Conservation (phyloP, 2,113 vertebrate species). For the Lepus americanus region DNA sequence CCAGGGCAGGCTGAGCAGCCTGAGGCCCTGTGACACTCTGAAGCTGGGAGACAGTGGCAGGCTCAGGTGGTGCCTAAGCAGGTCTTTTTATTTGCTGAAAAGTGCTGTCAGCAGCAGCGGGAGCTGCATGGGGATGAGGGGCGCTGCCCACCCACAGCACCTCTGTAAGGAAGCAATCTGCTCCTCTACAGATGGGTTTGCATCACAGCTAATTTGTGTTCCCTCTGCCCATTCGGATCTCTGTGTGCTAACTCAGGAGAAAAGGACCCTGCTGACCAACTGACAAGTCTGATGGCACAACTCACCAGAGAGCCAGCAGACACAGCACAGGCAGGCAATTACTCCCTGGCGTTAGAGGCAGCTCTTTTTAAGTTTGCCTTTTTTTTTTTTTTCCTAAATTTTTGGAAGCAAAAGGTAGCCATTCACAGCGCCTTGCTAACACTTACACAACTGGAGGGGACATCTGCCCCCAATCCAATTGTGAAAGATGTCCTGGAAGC, state of each 20-base stretch:
- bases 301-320: constrained; percentile 29
- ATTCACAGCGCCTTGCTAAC: constrained; percentile 40
- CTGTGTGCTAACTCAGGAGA: constrained; percentile 16
- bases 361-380: constrained; percentile 32
- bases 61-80: neutral
- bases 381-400: neutral
- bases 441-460: constrained; percentile 58
- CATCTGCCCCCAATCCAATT: constrained; percentile 40
- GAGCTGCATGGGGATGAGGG: neutral
- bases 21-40: neutral
- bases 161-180: constrained; percentile 45
- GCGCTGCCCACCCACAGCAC: neutral
- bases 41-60: constrained; percentile 8
- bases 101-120: neutral
- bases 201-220: neutral
- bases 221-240: neutral
- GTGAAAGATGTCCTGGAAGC: constrained; percentile 62
- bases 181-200: constrained; percentile 55
- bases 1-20: constrained; percentile 19
- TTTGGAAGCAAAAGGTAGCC: constrained; percentile 69
- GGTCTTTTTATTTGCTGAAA: constrained; percentile 56
- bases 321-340: constrained; percentile 20
- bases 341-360: constrained; percentile 62
- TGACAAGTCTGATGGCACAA: constrained; percentile 39
- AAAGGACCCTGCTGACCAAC: constrained; percentile 53